A percentile compares a stretch with the other conserved stretches of the same genome.
phyloP scores from a whole-genome alignment of 2,797 vertebrate species.

The Vespertilio murinus region DNA sequence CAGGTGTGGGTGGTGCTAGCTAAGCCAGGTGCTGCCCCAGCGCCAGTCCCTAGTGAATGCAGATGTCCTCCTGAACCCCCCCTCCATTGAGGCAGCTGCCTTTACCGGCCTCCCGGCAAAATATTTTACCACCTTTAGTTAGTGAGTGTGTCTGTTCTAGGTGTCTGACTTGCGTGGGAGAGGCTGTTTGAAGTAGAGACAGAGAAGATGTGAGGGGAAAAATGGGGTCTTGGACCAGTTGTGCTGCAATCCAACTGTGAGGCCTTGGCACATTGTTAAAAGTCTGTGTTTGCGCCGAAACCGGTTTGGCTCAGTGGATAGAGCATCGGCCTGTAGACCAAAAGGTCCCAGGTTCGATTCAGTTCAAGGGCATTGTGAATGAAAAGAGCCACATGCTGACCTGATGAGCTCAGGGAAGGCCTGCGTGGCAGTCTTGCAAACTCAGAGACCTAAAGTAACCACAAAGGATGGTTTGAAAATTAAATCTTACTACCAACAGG shows the following conservation, averaged over 20 bases:
- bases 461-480: too few species aligned
- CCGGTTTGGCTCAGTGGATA: too few species aligned
- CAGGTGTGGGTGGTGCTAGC: neutral
- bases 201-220: neutral
- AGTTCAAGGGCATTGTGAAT: too few species aligned
- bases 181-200: neutral
- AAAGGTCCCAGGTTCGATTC: too few species aligned
- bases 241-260: neutral
- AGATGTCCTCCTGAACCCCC: neutral
- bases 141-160: too few species aligned
- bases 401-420: too few species aligned
- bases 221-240: neutral
- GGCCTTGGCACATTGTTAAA: too few species aligned
- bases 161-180: neutral
- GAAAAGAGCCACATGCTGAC: too few species aligned
- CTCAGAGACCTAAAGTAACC: too few species aligned
- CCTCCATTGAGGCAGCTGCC: neutral
- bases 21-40: neutral
- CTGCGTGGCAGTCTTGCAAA: too few species aligned
- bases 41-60: neutral
- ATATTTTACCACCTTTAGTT: neutral
- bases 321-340: too few species aligned
- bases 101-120: neutral
- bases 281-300: neutral
- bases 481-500: too few species aligned